These are phyloP conservation scores for Dorcus parallelipipedus DNA, from an alignment of 2,888 invertebrate genomes.

Conservation along the genomic window DNA sequence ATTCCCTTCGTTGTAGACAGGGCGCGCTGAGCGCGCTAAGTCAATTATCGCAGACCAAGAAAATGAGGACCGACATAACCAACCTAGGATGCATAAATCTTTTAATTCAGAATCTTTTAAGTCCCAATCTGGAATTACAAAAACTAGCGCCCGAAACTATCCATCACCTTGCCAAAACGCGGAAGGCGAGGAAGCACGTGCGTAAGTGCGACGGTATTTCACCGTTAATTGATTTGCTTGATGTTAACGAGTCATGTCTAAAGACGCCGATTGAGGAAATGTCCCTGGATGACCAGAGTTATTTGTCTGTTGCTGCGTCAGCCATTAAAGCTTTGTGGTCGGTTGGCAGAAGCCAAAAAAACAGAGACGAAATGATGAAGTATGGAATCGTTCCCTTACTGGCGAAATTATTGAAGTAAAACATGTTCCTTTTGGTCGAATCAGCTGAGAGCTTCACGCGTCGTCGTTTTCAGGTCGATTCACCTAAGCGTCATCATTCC, in stretches of 20 bases:
- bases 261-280: constrained; percentile 60
- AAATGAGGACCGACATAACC: constrained; percentile 70
- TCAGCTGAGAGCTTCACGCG: too few species aligned
- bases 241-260: constrained; percentile 62
- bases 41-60: constrained; percentile 69
- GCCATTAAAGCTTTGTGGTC: constrained; percentile 87
- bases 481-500: constrained; percentile 85
- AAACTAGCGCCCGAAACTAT: constrained; percentile 87
- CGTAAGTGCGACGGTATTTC: constrained; percentile 49
- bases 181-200: constrained; percentile 48
- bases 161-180: constrained; percentile 81
- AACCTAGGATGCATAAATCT: constrained; percentile 76
- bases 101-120: constrained; percentile 73
- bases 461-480: constrained; percentile 49
- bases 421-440: neutral
- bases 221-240: constrained; percentile 77
- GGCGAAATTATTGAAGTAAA: constrained; percentile 69
- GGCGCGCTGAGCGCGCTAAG: constrained; percentile 82
- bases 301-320: constrained; percentile 69
- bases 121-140: constrained; percentile 80
- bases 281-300: constrained; percentile 59
- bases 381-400: constrained; percentile 74
- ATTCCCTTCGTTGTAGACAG: constrained; percentile 85
- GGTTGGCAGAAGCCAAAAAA: constrained; percentile 60
- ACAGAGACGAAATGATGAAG: constrained; percentile 63